Evolutionary conservation across 1,140 invertebrate species (phyloP).

Genomic region (Paralvinella palmiformis): DNA sequence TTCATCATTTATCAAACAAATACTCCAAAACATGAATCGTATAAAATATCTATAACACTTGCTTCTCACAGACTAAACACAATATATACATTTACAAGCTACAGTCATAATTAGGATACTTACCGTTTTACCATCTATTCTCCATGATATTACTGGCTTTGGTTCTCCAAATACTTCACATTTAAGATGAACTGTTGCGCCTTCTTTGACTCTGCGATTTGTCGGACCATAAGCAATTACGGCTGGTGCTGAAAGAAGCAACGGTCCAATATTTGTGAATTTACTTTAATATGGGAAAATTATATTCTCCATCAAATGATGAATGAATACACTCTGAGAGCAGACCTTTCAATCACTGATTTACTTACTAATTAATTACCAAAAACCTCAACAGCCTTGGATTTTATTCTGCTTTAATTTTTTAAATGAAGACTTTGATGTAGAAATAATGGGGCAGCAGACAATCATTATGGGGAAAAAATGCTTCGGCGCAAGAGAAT

Average conservation of each 20-base stretch:
- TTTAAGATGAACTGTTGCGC: slow-evolving; percentile 30
- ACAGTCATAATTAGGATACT: slow-evolving; percentile 3
- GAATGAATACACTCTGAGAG: neutral
- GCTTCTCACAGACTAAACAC: neutral
- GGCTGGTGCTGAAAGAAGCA: slow-evolving; percentile 29
- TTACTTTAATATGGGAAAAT: neutral
- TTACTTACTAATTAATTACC: neutral
- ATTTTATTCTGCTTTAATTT: no score
- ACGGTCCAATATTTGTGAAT: neutral
- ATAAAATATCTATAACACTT: neutral
- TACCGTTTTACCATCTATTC: slow-evolving; percentile 34
- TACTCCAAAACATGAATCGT: neutral
- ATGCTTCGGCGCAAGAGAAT: no score
- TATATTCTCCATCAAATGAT: neutral
- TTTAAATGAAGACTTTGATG: no score
- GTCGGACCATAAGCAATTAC: slow-evolving; percentile 35
- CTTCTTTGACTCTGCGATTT: slow-evolving; percentile 37
- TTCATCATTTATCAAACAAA: no score
- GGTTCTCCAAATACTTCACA: slow-evolving; percentile 1
- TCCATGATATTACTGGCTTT: neutral
- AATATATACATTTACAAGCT: neutral
- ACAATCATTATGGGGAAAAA: no score
- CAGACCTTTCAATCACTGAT: neutral
- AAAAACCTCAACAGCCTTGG: neutral
- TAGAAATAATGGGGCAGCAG: no score